phyloP scores from a whole-genome alignment of 2,113 vertebrate species.

The Steatornis caripensis region DNA sequence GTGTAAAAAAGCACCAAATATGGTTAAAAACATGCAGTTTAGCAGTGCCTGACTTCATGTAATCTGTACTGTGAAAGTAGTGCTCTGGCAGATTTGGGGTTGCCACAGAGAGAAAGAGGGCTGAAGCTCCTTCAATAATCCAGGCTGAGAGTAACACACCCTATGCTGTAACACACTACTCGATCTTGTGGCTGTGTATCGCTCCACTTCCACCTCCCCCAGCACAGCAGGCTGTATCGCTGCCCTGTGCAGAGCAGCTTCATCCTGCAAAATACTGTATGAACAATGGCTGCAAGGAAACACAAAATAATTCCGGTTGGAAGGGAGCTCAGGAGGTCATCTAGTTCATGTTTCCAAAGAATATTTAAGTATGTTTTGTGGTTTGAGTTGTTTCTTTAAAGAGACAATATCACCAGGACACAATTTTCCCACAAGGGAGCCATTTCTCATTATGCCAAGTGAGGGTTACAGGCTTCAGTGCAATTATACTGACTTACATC shows the following conservation, averaged over 20 bases:
- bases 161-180: neutral
- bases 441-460: neutral
- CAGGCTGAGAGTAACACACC: neutral
- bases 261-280: neutral
- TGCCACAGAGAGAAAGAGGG: neutral
- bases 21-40: neutral
- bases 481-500: neutral
- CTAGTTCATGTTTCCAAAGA: neutral
- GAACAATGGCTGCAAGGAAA: neutral
- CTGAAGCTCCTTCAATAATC: neutral
- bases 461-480: neutral
- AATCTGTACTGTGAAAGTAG: accelerated
- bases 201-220: neutral
- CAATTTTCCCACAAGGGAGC: neutral
- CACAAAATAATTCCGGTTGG: neutral
- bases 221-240: neutral
- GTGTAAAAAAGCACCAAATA: neutral
- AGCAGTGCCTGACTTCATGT: neutral
- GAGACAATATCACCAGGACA: neutral
- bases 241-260: neutral
- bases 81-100: neutral
- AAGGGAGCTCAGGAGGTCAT: neutral
- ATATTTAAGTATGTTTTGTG: neutral
- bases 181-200: neutral
- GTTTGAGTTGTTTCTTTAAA: neutral